Base-by-base conservation (phyloP, 1,140 invertebrate species). In the Cheumatopsyche charites region DNA sequence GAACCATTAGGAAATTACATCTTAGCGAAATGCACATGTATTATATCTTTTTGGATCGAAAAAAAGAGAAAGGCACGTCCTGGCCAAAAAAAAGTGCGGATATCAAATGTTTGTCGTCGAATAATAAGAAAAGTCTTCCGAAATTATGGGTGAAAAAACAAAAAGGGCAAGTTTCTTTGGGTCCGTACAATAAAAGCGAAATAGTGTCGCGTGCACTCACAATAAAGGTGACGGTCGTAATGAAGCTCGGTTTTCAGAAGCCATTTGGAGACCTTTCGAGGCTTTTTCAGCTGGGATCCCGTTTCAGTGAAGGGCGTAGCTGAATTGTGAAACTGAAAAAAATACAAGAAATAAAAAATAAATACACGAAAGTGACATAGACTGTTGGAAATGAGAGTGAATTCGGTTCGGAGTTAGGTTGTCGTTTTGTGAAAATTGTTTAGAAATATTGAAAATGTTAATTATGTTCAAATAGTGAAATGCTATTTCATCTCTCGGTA, bases 201-300 rank as follows among this genome's bases (percentile, higher is more conserved):
- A 47, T 15, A 45, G 21, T 66, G 63, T 25, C 63, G 19, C 43
- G 9, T 17, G 41, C 63, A 66, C 36, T 66, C 43, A 66, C 62
- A 66, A 66, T 43, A 66, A 66, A 36, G 4, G 36, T 47, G 63
- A 66, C 63, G 23, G 63, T 47, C 42, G 43, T 66, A 66, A 66
- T 47, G 41, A 23, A 17, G 36, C 63, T 47, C 12, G 41, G 43
- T 66, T 66, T 66, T 23, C 63, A 66, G 21, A 11, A 21, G 43
- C 42, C 63, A 13, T 47, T 23, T 26, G 55, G 21, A 5, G 63
- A 66, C 11, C 36, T 66, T 17, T 21, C 42, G 63, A 12, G 15
- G 63, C 15, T 9, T 12, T 47, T 66, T 52, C 47, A 52, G 47
- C 47, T 1, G 15, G 47, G 29, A 36, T 36, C 29, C 29, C 9